Evolutionary conservation across 2,797 vertebrate genomes (phyloP).

Genomic region (Aplochiton taeniatus): DNA sequence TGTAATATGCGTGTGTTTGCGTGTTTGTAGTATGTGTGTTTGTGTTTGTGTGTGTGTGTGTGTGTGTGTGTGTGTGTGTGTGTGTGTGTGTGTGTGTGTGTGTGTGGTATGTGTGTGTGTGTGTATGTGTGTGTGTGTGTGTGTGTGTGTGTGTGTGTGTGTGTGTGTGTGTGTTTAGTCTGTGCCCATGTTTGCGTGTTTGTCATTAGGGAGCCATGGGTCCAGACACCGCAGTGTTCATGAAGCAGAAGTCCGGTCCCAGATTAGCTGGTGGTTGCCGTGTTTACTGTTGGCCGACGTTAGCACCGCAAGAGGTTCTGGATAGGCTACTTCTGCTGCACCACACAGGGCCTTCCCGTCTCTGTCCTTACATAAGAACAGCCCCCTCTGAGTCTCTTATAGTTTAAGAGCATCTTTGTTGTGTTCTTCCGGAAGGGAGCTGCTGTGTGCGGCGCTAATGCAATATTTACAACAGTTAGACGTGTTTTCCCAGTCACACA

Average conservation of each 20-base stretch:
- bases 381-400: too few relatives aligned
- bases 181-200: neutral
- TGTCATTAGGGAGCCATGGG: constrained; percentile 32
- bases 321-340: too few relatives aligned
- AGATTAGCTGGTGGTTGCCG: constrained; percentile 47
- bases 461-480: too few relatives aligned
- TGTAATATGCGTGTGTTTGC: neutral
- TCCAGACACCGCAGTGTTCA: constrained; percentile 37
- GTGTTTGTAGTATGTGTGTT: constrained; percentile 5
- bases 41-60: too few relatives aligned
- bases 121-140: neutral
- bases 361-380: too few relatives aligned
- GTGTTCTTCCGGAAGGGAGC: too few relatives aligned
- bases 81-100: neutral
- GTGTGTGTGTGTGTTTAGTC: neutral
- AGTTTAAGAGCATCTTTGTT: too few relatives aligned
- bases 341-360: too few relatives aligned
- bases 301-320: neutral
- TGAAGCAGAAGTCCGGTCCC: constrained; percentile 40
- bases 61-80: neutral
- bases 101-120: neutral
- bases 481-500: too few relatives aligned
- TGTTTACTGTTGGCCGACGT: neutral
- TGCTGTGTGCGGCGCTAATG: too few relatives aligned
- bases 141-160: neutral